phyloP scores from a whole-genome alignment of 2,113 vertebrate species.

The Charina bottae region DNA sequence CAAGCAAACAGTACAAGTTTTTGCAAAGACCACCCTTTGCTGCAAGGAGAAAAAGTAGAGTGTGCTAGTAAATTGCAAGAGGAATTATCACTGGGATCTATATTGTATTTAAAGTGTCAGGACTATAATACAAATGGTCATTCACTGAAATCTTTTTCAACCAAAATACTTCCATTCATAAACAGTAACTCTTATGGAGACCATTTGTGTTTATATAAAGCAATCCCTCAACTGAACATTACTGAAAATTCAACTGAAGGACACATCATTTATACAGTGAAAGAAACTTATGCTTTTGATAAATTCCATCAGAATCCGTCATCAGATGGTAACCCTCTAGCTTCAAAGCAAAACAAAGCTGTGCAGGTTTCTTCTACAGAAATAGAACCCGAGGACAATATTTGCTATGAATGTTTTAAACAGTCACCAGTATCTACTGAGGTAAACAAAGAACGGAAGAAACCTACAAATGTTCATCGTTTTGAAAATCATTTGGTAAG shows the following conservation, averaged over 20 bases:
- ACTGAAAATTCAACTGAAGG: neutral
- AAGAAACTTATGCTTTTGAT: neutral
- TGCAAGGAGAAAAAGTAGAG: neutral
- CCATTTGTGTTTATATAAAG: neutral
- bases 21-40: neutral
- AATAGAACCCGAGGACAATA: neutral
- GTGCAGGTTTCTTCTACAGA: conserved; percentile 25
- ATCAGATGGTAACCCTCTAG: neutral
- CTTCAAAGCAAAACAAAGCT: conserved; percentile 5
- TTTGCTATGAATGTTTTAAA: neutral
- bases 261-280: neutral
- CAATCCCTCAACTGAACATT: neutral
- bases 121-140: neutral
- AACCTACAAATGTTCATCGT: neutral
- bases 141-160: neutral
- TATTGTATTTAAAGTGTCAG: neutral
- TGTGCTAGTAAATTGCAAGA: neutral
- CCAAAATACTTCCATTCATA: neutral
- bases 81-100: neutral
- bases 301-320: neutral
- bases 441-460: neutral
- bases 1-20: neutral
- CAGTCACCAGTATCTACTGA: neutral
- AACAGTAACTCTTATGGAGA: neutral
- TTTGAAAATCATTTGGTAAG: neutral